These are phyloP conservation scores for Ametastegia equiseti DNA, from an alignment of 2,888 invertebrate genomes.

Conservation along the genomic window DNA sequence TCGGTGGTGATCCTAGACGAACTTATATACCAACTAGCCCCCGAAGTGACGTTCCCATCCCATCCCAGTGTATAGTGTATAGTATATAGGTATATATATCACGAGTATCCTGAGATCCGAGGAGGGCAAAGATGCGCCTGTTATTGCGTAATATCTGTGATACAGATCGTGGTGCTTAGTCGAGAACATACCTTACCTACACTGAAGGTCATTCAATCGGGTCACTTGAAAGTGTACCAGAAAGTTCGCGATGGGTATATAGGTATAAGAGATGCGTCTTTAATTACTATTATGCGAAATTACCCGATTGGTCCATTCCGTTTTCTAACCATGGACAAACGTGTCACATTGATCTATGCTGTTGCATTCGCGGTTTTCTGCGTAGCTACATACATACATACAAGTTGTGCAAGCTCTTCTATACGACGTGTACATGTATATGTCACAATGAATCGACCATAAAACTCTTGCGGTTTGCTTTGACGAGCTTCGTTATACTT, in stretches of 20 bases:
- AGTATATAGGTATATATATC: no score
- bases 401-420: conserved; percentile 29
- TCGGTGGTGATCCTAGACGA: conserved; percentile 21
- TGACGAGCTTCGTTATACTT: conserved; percentile 23
- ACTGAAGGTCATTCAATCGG: conserved; percentile 69
- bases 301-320: conserved; percentile 13
- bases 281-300: conserved; percentile 44
- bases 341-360: conserved; percentile 14
- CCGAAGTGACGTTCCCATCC: conserved; percentile 37
- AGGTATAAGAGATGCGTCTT: conserved; percentile 46
- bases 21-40: conserved; percentile 40
- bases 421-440: background rate
- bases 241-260: conserved; percentile 40
- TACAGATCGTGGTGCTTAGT: conserved; percentile 65
- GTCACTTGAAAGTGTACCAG: conserved; percentile 66
- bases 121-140: conserved; percentile 53
- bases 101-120: conserved; percentile 22
- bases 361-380: background rate
- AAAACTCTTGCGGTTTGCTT: background rate
- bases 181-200: conserved; percentile 45
- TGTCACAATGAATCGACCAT: conserved; percentile 4
- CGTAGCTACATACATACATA: background rate
- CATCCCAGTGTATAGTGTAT: conserved; percentile 17
- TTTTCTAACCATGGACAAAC: conserved; percentile 14
- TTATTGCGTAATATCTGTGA: conserved; percentile 57